Conservation (phyloP, 2,888 invertebrate genomes). For the Aspidapion aeneum region DNA sequence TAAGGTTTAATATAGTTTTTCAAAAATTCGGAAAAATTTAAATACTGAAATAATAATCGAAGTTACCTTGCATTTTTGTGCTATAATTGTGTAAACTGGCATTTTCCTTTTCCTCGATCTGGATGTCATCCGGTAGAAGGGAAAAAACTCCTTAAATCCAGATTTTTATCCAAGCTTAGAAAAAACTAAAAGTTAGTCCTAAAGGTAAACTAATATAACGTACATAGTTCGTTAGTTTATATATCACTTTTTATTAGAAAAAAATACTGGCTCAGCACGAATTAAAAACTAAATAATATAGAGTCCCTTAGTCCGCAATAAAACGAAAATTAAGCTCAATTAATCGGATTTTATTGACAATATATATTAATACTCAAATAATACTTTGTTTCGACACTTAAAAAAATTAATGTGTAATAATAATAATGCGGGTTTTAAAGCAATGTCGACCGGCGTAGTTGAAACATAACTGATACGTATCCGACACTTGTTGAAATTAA, state of each 20-base stretch:
- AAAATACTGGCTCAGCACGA: background rate
- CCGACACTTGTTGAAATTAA: background rate
- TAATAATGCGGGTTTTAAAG: background rate
- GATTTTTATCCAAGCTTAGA: background rate
- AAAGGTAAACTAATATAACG: background rate
- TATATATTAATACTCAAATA: background rate
- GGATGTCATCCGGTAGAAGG: constrained; percentile 31
- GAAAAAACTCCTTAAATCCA: background rate
- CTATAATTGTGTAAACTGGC: constrained; percentile 61
- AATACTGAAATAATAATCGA: background rate
- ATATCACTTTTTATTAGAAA: background rate
- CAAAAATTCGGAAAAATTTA: too few relatives aligned
- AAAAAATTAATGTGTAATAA: too few relatives aligned
- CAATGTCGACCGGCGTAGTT: background rate
- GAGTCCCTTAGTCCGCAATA: background rate
- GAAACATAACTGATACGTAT: background rate
- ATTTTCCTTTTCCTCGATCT: constrained; percentile 43
- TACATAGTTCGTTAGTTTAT: background rate
- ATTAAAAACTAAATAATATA: background rate
- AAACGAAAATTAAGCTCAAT: background rate
- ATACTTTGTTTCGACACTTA: background rate
- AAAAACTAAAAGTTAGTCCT: background rate
- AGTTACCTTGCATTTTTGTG: constrained; percentile 59
- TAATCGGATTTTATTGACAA: background rate
- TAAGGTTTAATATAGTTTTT: too few relatives aligned